A percentile compares a stretch with the other conserved stretches of the same genome.
phyloP scores from a whole-genome alignment of 2,888 invertebrate species.

The Euplexia lucipara region DNA sequence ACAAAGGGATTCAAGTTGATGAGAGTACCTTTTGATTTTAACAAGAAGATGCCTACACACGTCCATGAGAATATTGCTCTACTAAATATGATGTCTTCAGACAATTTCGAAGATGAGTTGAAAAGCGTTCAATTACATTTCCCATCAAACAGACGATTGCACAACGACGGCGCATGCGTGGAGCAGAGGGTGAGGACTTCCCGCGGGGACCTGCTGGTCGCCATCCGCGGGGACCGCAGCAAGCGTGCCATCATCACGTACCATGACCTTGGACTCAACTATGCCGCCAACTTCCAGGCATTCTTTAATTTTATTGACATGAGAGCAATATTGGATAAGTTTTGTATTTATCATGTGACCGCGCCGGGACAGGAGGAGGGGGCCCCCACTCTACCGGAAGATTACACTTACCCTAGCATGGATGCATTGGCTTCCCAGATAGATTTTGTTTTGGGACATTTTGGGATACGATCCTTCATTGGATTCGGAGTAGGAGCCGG shows the following conservation, averaged over 20 bases:
- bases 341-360: constrained; percentile 99
- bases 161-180: constrained; percentile 89
- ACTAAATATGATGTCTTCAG: constrained; percentile 93
- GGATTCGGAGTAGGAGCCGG: constrained; percentile 99
- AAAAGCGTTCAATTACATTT: constrained; percentile 97
- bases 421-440: constrained; percentile 98
- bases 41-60: constrained; percentile 83
- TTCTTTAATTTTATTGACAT: constrained; percentile 98
- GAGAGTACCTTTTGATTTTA: constrained; percentile 67
- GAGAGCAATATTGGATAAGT: constrained; percentile 96
- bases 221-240: constrained; percentile 97
- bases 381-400: constrained; percentile 95
- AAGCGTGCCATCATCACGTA: constrained; percentile 99
- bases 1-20: constrained; percentile 59
- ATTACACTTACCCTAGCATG: constrained; percentile 99
- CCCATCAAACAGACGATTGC: constrained; percentile 93
- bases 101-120: constrained; percentile 98
- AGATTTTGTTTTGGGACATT: constrained; percentile 97
- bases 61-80: constrained; percentile 88
- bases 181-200: constrained; percentile 97
- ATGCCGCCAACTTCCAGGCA: constrained; percentile 97
- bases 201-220: constrained; percentile 97
- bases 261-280: constrained; percentile 99
- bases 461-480: constrained; percentile 97
- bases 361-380: constrained; percentile 99